Conservation (phyloP, 2,113 vertebrate species). For the Merops nubicus region DNA sequence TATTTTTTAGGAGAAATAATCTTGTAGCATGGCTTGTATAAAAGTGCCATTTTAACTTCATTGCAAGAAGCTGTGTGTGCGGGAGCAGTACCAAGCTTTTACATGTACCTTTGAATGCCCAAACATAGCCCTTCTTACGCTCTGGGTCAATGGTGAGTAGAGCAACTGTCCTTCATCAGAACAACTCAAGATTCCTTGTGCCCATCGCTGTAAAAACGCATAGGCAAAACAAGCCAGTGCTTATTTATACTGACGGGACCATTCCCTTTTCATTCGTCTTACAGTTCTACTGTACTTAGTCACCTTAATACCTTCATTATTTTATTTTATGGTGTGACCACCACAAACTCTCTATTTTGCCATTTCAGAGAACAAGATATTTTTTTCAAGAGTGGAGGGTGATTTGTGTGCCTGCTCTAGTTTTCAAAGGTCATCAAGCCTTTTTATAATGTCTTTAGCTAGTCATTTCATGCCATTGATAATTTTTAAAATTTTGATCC, state of each 20-base stretch:
- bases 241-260: neutral
- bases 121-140: neutral
- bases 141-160: neutral
- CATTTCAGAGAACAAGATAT: neutral
- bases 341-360: neutral
- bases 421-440: neutral
- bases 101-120: neutral
- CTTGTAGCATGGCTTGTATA: slow-evolving; percentile 30
- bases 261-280: neutral
- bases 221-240: neutral
- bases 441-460: neutral
- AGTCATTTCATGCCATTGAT: neutral
- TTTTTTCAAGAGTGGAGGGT: neutral
- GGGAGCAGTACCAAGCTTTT: neutral
- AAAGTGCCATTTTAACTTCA: slow-evolving; percentile 39
- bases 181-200: slow-evolving; percentile 6
- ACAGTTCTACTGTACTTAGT: neutral
- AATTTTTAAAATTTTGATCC: neutral
- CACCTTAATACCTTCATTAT: neutral
- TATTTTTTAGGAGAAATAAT: slow-evolving; percentile 70
- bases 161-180: slow-evolving; percentile 27
- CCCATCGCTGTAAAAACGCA: neutral
- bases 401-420: neutral
- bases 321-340: neutral
- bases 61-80: neutral